phyloP scores from a whole-genome alignment of 1,140 invertebrate genomes.

The Acromyrmex heyeri region DNA sequence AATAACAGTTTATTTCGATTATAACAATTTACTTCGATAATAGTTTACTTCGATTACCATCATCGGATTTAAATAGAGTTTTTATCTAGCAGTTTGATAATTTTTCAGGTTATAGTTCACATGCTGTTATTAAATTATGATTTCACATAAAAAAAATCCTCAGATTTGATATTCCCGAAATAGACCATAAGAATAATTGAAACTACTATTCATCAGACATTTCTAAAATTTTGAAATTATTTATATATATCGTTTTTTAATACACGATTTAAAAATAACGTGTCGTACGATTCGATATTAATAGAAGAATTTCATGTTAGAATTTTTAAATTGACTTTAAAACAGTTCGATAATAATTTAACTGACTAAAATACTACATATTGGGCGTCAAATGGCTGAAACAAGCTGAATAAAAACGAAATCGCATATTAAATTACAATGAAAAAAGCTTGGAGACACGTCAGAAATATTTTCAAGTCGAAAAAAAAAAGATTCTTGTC shows the following conservation, averaged over 20 bases:
- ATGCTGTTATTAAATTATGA: not conserved
- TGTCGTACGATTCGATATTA: not conserved
- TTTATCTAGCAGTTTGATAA: not conserved
- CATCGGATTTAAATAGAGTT: not conserved
- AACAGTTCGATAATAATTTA: slow-evolving; percentile 26
- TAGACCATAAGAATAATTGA: not conserved
- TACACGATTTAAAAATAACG: not conserved
- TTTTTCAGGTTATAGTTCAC: not conserved
- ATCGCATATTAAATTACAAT: slow-evolving; percentile 2
- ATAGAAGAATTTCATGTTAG: not conserved
- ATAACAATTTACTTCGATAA: not conserved
- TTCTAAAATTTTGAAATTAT: not conserved
- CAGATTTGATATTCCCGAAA: not conserved
- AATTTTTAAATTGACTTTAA: not conserved
- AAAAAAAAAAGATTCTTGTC: slow-evolving; percentile 21
- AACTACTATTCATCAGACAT: not conserved
- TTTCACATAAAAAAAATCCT: not conserved
- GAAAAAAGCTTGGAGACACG: slow-evolving; percentile 16
- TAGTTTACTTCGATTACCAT: not conserved
- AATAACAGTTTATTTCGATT: not conserved
- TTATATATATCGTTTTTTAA: not conserved
- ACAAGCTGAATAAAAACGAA: slow-evolving; percentile 12
- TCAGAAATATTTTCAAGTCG: not conserved
- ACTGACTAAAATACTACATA: not conserved
- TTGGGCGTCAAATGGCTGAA: not conserved